Conservation (phyloP, 2,888 invertebrate genomes). For the Hydriomena furcata region DNA sequence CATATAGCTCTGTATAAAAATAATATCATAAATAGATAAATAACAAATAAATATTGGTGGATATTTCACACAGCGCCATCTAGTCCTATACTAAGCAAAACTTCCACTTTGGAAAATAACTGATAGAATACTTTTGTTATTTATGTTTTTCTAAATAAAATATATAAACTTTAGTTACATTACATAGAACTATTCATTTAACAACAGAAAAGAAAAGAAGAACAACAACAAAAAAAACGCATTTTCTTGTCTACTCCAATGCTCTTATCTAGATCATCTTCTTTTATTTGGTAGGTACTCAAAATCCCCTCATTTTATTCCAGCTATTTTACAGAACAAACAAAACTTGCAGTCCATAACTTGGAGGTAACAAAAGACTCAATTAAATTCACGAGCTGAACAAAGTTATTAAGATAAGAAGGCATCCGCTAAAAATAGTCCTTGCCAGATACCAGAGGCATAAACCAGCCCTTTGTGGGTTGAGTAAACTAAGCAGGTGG, state of each 20-base stretch:
- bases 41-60: no score
- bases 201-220: no score
- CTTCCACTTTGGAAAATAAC: no score
- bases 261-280: constrained; percentile 5
- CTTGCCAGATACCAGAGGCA: constrained; percentile 45
- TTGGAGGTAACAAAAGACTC: constrained; percentile 42
- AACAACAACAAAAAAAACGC: no score
- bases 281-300: constrained; percentile 2
- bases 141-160: no score
- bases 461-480: constrained; percentile 54
- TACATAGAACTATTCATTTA: no score
- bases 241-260: not conserved
- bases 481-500: constrained; percentile 44
- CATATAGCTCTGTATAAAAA: no score
- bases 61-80: no score
- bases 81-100: no score
- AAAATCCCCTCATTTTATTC: constrained; percentile 17
- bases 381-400: constrained; percentile 55
- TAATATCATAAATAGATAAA: no score
- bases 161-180: no score
- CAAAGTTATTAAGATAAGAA: constrained; percentile 58
- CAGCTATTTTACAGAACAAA: constrained; percentile 20
- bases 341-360: constrained; percentile 31
- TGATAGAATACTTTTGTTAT: no score
- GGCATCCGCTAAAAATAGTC: constrained; percentile 54